These are phyloP conservation scores for Tangara arthus DNA, from an alignment of 2,797 vertebrate species.

Conservation along the genomic window DNA sequence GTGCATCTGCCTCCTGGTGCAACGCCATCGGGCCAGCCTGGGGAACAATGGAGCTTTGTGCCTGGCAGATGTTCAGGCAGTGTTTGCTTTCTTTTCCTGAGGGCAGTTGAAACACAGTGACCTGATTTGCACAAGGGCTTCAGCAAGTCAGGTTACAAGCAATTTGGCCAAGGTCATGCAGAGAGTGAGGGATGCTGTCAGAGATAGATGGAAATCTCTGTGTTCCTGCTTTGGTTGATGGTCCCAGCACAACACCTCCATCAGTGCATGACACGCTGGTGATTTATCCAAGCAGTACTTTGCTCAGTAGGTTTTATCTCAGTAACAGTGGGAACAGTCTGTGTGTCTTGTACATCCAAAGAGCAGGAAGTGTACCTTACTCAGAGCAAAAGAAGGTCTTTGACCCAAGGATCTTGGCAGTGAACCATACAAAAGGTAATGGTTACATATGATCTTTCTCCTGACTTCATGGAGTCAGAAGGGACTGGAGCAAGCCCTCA, in stretches of 20 bases:
- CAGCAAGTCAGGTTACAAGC: neutral
- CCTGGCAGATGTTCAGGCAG: conserved; percentile 2
- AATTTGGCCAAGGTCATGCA: neutral
- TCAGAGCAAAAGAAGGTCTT: neutral
- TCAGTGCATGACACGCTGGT: neutral
- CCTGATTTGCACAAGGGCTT: neutral
- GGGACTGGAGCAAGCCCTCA: neutral
- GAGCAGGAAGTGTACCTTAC: neutral
- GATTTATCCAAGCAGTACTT: conserved; percentile 16
- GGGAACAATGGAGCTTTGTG: conserved; percentile 17
- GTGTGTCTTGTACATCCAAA: neutral
- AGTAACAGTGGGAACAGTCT: neutral
- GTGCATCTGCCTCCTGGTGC: neutral
- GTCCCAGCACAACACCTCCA: neutral
- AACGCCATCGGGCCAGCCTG: rapidly evolving
- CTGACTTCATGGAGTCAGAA: neutral
- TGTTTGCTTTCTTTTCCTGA: neutral
- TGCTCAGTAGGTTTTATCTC: conserved; percentile 37
- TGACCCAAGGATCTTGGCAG: neutral
- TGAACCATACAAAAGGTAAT: neutral
- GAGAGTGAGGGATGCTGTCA: neutral
- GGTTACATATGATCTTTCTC: neutral
- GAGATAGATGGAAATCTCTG: neutral
- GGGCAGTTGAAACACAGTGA: neutral
- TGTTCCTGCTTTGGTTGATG: neutral